Percentiles rank a stretch among this genome's conserved stretches.
These are phyloP conservation scores for Hiodon tergisus DNA, from an alignment of 2,113 vertebrate species.

Conservation along the genomic window DNA sequence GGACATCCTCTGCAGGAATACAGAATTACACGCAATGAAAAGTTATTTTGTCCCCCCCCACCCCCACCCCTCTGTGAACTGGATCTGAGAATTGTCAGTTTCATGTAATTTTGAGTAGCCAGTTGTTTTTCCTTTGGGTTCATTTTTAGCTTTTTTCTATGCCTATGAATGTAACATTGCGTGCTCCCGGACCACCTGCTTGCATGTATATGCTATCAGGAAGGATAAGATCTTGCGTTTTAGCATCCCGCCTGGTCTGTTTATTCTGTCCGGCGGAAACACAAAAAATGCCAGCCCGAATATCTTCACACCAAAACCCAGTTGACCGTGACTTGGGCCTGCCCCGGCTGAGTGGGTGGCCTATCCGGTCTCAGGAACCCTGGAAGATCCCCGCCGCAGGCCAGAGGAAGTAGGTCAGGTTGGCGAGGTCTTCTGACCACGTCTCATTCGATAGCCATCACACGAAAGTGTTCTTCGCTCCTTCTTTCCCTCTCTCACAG, in stretches of 20 bases:
- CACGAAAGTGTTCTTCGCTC: no score
- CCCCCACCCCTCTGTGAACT: neutral
- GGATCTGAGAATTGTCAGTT: neutral
- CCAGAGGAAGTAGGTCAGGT: neutral
- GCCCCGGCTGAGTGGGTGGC: neutral
- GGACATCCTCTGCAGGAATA: neutral
- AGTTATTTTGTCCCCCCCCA: no score
- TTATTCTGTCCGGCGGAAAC: neutral
- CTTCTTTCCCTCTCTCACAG: conserved; percentile 49
- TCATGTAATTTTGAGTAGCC: neutral
- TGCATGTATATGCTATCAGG: neutral
- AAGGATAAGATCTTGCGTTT: neutral
- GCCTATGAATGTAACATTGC: no score
- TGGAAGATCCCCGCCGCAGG: neutral
- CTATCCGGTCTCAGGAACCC: neutral
- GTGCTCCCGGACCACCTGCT: neutral
- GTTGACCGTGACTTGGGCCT: neutral
- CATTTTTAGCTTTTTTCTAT: neutral
- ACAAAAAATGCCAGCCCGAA: neutral
- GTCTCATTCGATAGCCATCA: no score
- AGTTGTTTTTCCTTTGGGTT: neutral
- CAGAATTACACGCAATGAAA: neutral
- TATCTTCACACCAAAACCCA: neutral
- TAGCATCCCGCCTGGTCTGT: neutral
- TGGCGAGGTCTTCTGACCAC: neutral